Evolutionary conservation across 2,888 invertebrate species (phyloP).

Genomic region (Molanna angustata): DNA sequence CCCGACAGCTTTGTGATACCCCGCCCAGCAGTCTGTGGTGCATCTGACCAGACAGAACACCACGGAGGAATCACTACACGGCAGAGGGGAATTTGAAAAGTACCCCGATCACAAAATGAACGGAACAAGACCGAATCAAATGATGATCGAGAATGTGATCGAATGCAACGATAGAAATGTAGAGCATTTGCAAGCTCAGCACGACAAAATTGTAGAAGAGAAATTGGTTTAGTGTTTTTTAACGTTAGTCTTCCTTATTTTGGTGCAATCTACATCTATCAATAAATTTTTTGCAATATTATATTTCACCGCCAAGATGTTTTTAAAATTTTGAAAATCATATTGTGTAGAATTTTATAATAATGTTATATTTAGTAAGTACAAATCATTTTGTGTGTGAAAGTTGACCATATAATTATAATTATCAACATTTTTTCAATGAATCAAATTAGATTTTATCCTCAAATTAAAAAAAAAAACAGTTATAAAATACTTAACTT

Average conservation of each 20-base stretch:
- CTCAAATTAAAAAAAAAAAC: too few relatives aligned
- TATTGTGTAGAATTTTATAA: too few relatives aligned
- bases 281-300: too few relatives aligned
- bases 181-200: not conserved
- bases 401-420: too few relatives aligned
- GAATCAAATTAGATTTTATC: too few relatives aligned
- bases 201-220: constrained; percentile 25
- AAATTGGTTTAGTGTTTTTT: constrained; percentile 23
- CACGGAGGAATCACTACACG: constrained; percentile 15
- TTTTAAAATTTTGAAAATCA: too few relatives aligned
- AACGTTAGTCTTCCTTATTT: constrained; percentile 13
- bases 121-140: constrained; percentile 2
- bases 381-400: too few relatives aligned
- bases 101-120: constrained; percentile 8
- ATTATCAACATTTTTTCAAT: too few relatives aligned
- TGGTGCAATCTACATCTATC: too few relatives aligned
- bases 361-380: too few relatives aligned
- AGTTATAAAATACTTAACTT: too few relatives aligned
- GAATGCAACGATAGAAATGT: not conserved
- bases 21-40: constrained; percentile 34
- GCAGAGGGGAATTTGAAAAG: not conserved
- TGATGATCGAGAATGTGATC: constrained; percentile 1
- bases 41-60: constrained; percentile 17
- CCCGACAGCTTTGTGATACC: constrained; percentile 53
- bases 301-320: too few relatives aligned